These are phyloP conservation scores for Diorhabda elongata DNA, from an alignment of 1,140 invertebrate species.

Conservation along the genomic window DNA sequence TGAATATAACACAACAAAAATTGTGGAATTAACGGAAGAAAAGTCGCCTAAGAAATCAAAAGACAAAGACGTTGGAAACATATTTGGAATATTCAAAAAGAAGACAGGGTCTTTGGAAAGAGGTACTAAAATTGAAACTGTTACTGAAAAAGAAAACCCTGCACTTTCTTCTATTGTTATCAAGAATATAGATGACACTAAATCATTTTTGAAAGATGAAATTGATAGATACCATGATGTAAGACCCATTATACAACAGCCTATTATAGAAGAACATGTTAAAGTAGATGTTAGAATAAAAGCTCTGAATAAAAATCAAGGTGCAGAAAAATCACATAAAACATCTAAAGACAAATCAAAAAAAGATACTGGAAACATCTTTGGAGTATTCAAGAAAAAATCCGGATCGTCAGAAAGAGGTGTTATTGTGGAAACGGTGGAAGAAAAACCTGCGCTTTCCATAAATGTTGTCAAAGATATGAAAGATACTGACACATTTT, in stretches of 20 bases:
- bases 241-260: background rate
- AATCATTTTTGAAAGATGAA: constrained; percentile 25
- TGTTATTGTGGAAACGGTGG: constrained; percentile 6
- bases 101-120: constrained; percentile 12
- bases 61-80: background rate
- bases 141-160: background rate
- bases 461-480: constrained; percentile 16
- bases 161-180: background rate
- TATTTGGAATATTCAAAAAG: constrained; percentile 14
- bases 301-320: background rate
- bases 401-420: constrained; percentile 22
- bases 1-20: background rate
- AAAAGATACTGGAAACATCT: constrained; percentile 29
- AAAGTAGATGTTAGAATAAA: background rate
- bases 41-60: constrained; percentile 7
- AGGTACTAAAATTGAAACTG: background rate
- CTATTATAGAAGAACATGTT: background rate
- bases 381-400: constrained; percentile 33
- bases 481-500: constrained; percentile 18
- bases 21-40: background rate
- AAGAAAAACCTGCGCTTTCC: background rate
- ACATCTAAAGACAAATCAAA: constrained; percentile 9
- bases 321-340: background rate
- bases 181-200: constrained; percentile 18
- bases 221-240: constrained; percentile 27